These are phyloP conservation scores for Morone saxatilis DNA, from an alignment of 2,113 vertebrate genomes.

Conservation along the genomic window DNA sequence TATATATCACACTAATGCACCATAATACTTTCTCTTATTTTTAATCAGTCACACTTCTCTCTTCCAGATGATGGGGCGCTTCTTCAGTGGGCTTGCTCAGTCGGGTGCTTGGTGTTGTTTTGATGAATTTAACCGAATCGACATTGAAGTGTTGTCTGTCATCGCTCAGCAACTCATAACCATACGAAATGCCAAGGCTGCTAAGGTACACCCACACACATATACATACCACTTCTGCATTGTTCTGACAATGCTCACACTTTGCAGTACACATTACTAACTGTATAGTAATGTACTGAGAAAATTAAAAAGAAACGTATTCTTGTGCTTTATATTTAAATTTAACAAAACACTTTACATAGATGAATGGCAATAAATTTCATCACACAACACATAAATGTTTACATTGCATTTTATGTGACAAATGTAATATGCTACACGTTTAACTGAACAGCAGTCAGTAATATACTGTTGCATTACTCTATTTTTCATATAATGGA, in stretches of 20 bases:
- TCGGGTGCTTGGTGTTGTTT: conserved; percentile 91
- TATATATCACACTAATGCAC: neutral
- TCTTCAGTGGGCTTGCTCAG: conserved; percentile 90
- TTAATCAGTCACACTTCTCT: neutral
- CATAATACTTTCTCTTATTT: too few species aligned
- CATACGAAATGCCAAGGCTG: conserved; percentile 87
- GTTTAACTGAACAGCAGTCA: neutral
- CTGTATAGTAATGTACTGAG: neutral
- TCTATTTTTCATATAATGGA: neutral
- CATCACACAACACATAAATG: too few species aligned
- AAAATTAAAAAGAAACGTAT: too few species aligned
- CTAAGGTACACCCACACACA: conserved; percentile 79
- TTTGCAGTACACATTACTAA: too few species aligned
- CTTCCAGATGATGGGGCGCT: conserved; percentile 89
- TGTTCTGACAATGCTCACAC: neutral
- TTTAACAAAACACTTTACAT: too few species aligned
- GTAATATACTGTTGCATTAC: neutral
- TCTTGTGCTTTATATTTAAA: too few species aligned
- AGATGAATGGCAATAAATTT: too few species aligned
- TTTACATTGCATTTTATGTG: too few species aligned
- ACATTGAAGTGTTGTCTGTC: conserved; percentile 90
- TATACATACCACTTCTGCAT: neutral
- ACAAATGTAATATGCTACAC: too few species aligned
- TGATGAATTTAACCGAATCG: conserved; percentile 90
- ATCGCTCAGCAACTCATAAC: conserved; percentile 90